Evolutionary conservation across 92 coral and sea anemone genomes (phyloP).

Genomic region (Plumapathes pennacea): DNA sequence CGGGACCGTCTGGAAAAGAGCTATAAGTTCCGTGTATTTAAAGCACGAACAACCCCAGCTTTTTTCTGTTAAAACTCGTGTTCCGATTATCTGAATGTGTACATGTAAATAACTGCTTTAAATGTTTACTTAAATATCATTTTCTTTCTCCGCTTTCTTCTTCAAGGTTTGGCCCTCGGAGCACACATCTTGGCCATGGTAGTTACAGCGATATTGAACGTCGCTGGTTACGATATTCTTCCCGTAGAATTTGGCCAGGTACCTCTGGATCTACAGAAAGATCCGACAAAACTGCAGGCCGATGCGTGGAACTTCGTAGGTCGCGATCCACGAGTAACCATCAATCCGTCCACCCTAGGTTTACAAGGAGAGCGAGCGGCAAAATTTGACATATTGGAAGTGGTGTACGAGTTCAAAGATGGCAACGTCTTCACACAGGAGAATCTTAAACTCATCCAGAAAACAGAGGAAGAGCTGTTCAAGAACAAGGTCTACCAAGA

Average conservation of each 20-base stretch:
- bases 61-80: neutral
- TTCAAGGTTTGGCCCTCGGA: constrained; percentile 52
- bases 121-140: neutral
- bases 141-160: too few relatives aligned
- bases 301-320: constrained; percentile 70
- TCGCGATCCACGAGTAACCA: constrained; percentile 40
- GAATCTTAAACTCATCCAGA: constrained; percentile 34
- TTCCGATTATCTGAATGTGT: neutral
- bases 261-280: constrained; percentile 62
- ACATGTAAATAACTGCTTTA: neutral
- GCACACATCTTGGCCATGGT: constrained; percentile 47
- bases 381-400: constrained; percentile 35
- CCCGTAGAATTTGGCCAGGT: constrained; percentile 61
- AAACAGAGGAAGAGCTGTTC: constrained; percentile 33
- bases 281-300: constrained; percentile 54
- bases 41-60: too few relatives aligned
- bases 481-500: constrained; percentile 47
- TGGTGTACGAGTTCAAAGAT: constrained; percentile 47
- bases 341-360: constrained; percentile 37
- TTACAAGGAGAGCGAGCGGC: constrained; percentile 27
- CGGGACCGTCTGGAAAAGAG: too few relatives aligned
- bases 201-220: constrained; percentile 46
- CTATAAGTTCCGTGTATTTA: too few relatives aligned
- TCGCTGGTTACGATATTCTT: constrained; percentile 55
- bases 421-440: constrained; percentile 50